Evolutionary conservation across 2,888 invertebrate species (phyloP).

Genomic region (Malachius bipustulatus): DNA sequence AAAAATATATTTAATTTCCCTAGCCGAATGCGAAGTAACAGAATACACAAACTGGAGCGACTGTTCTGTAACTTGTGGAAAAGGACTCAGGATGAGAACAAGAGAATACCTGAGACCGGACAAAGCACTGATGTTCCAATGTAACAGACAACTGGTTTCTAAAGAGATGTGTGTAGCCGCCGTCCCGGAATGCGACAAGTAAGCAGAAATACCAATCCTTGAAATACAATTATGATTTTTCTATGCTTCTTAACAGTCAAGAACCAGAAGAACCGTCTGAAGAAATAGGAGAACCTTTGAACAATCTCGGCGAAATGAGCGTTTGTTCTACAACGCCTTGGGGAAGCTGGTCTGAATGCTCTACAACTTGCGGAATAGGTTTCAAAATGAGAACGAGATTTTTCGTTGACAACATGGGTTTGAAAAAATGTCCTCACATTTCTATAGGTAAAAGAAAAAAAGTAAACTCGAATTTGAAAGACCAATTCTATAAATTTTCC

Average conservation of each 20-base stretch:
- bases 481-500: slow-evolving; percentile 16
- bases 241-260: slow-evolving; percentile 11
- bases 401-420: slow-evolving; percentile 62
- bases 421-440: slow-evolving; percentile 72
- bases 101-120: slow-evolving; percentile 58
- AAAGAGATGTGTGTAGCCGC: slow-evolving; percentile 85
- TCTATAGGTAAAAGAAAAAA: slow-evolving; percentile 35
- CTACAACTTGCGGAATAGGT: slow-evolving; percentile 72
- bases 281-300: slow-evolving; percentile 23
- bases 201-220: slow-evolving; percentile 31
- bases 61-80: slow-evolving; percentile 81
- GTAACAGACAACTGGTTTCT: slow-evolving; percentile 62
- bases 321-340: slow-evolving; percentile 60
- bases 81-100: slow-evolving; percentile 69
- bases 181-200: slow-evolving; percentile 59
- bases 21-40: slow-evolving; percentile 70
- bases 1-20: background rate
- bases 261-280: slow-evolving; percentile 25
- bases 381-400: slow-evolving; percentile 61
- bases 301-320: slow-evolving; percentile 31
- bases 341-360: slow-evolving; percentile 78
- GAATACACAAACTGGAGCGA: slow-evolving; percentile 66
- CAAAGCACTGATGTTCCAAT: slow-evolving; percentile 58
- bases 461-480: background rate
- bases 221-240: background rate